phyloP scores from a whole-genome alignment of 1,140 invertebrate species.

The Scaptomyza graminum region DNA sequence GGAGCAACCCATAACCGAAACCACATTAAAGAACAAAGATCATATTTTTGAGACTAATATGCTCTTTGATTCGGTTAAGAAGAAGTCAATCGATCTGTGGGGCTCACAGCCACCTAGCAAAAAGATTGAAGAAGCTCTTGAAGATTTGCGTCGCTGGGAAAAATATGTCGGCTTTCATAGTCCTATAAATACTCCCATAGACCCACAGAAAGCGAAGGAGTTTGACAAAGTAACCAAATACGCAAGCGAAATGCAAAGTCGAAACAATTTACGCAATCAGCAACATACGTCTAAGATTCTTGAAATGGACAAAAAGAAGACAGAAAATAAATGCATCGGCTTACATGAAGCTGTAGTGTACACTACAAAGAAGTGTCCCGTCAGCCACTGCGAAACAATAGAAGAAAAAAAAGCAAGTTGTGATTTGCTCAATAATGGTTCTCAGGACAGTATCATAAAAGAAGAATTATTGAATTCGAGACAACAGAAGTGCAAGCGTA shows the following conservation, averaged over 20 bases:
- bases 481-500: not conserved
- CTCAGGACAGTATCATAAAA: not conserved
- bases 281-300: not conserved
- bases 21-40: not conserved
- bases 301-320: not conserved
- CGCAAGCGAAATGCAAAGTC: conserved; percentile 10
- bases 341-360: not conserved
- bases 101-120: not conserved
- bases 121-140: not conserved
- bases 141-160: not conserved
- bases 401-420: not conserved
- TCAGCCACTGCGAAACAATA: not conserved
- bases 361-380: not conserved
- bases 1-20: not conserved
- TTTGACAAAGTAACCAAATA: not conserved
- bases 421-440: not conserved
- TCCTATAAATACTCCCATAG: not conserved
- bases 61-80: not conserved
- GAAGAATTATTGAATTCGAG: not conserved
- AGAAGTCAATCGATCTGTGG: not conserved
- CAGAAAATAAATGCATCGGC: not conserved
- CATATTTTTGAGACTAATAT: not conserved
- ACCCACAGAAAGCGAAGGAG: not conserved
- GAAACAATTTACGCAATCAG: conserved; percentile 11
- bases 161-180: not conserved